A percentile compares a stretch with the other conserved stretches of the same genome.
Conservation (phyloP, 2,888 invertebrate species). For the Lamellibrachia satsuma region DNA sequence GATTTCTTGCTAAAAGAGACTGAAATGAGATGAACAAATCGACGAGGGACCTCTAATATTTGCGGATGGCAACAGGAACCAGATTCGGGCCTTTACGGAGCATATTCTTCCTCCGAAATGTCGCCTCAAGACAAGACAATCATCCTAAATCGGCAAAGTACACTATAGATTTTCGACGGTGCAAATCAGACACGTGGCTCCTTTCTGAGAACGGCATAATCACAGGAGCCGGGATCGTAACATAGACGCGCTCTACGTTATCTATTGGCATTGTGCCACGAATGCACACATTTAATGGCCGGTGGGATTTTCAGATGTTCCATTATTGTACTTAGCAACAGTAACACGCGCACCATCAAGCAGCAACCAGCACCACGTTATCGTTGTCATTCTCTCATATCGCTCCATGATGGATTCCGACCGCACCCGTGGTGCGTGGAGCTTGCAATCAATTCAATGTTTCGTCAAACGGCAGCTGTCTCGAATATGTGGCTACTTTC, state of each 20-base stretch:
- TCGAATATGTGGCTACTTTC: not conserved
- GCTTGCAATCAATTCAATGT: not conserved
- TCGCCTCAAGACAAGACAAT: not conserved
- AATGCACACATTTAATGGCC: not conserved
- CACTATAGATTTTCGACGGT: not conserved
- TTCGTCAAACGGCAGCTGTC: not conserved
- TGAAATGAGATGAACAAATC: no score
- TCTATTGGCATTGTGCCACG: not conserved
- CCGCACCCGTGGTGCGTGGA: not conserved
- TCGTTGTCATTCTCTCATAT: not conserved
- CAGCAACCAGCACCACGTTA: not conserved
- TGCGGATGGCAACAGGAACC: no score
- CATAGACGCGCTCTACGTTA: not conserved
- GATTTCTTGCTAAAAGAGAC: no score
- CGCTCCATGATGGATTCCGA: not conserved
- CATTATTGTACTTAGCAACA: slow-evolving; percentile 5
- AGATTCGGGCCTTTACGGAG: no score
- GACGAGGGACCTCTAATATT: no score
- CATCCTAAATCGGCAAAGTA: not conserved
- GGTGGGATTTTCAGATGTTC: not conserved
- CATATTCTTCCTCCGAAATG: no score
- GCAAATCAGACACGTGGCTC: not conserved
- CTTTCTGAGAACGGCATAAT: not conserved
- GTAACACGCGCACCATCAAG: not conserved
- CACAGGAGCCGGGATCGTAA: not conserved